phyloP scores from a whole-genome alignment of 2,888 invertebrate species.

The Ethmia dodecea region DNA sequence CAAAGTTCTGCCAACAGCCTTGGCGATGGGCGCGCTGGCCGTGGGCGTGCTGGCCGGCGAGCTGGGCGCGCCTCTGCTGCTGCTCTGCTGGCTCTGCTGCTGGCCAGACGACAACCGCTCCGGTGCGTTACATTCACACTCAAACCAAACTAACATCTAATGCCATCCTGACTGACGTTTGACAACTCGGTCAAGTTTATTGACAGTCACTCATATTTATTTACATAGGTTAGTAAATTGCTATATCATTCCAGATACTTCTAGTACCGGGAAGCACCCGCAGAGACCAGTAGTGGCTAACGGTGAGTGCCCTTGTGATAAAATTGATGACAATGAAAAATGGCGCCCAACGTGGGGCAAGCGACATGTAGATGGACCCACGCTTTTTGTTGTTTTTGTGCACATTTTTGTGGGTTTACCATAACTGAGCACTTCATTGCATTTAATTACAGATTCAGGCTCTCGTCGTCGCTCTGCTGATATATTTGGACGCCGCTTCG shows the following conservation, averaged over 20 bases:
- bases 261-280: conserved; percentile 39
- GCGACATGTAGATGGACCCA: too few species aligned
- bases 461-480: background rate
- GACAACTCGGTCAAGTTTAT: too few species aligned
- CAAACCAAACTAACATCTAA: too few species aligned
- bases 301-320: conserved; percentile 25
- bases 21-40: conserved; percentile 23
- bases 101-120: conserved; percentile 56
- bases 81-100: conserved; percentile 66
- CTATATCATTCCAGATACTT: conserved; percentile 37
- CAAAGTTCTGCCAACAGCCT: conserved; percentile 11
- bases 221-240: too few species aligned
- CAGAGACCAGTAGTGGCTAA: conserved; percentile 33
- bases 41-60: conserved; percentile 30
- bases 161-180: too few species aligned
- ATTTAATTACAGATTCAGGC: background rate
- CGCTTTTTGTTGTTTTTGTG: too few species aligned
- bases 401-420: too few species aligned
- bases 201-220: too few species aligned
- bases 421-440: too few species aligned
- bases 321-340: background rate
- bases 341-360: conserved; percentile 1
- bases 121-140: too few species aligned
- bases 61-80: conserved; percentile 45
- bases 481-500: conserved; percentile 30